These are phyloP conservation scores for Thymelicus sylvestris DNA, from an alignment of 2,888 invertebrate genomes.

Conservation along the genomic window DNA sequence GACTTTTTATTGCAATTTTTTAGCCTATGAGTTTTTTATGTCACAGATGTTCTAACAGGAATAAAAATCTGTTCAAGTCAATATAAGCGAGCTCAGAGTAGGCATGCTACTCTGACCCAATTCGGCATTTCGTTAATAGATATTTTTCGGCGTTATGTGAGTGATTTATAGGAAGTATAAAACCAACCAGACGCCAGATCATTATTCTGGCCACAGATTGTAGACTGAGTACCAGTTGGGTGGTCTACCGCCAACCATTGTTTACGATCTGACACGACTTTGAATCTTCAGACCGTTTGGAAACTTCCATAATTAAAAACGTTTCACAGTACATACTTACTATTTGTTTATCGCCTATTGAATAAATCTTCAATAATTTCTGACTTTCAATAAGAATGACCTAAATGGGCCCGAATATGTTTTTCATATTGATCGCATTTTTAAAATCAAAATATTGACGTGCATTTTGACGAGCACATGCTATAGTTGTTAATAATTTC, in stretches of 20 bases:
- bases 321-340: background rate
- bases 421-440: no score
- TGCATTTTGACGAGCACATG: no score
- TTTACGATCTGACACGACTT: slow-evolving; percentile 38
- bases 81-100: slow-evolving; percentile 51
- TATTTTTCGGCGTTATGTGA: slow-evolving; percentile 62
- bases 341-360: no score
- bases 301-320: slow-evolving; percentile 17
- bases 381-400: no score
- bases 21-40: background rate
- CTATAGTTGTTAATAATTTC: no score
- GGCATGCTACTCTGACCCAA: slow-evolving; percentile 60
- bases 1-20: background rate
- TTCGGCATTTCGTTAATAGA: slow-evolving; percentile 65
- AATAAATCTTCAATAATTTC: no score
- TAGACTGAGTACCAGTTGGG: slow-evolving; percentile 58
- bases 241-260: slow-evolving; percentile 64
- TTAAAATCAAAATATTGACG: no score
- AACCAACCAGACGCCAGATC: slow-evolving; percentile 68
- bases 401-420: no score
- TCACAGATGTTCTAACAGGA: slow-evolving; percentile 5
- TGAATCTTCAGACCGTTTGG: slow-evolving; percentile 19
- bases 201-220: slow-evolving; percentile 58
- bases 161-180: slow-evolving; percentile 77
- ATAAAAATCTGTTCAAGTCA: slow-evolving; percentile 39